These are phyloP conservation scores for Sphecodes monilicornis DNA, from an alignment of 2,888 invertebrate genomes.

Conservation along the genomic window DNA sequence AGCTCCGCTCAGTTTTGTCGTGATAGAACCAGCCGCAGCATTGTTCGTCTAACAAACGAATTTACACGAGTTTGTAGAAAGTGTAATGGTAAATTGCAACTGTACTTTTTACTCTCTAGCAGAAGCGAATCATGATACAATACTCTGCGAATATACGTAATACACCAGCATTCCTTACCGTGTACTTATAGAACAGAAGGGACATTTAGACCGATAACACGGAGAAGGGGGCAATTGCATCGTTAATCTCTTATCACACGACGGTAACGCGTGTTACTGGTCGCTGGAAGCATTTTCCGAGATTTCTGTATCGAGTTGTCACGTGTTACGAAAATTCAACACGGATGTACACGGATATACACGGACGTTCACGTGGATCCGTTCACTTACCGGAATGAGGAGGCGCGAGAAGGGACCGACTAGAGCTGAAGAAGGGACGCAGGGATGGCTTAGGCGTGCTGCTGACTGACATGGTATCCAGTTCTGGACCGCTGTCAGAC, in stretches of 20 bases:
- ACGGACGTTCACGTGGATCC: constrained; percentile 5
- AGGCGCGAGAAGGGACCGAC: constrained; percentile 89
- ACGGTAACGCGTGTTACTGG: constrained; percentile 17
- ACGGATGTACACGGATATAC: constrained; percentile 15
- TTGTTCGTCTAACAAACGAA: background rate
- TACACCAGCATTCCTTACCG: constrained; percentile 58
- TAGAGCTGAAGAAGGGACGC: constrained; percentile 97
- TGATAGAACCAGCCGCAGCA: background rate
- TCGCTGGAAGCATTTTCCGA: constrained; percentile 22
- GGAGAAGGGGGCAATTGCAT: background rate
- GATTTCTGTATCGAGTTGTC: constrained; percentile 18
- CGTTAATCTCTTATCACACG: constrained; percentile 13
- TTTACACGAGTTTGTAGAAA: constrained; percentile 40
- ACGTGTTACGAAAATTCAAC: constrained; percentile 34
- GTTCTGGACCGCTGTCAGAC: constrained; percentile 97
- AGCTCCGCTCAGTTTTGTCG: too few relatives aligned
- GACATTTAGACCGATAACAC: constrained; percentile 33
- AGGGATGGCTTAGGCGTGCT: constrained; percentile 98
- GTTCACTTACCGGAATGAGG: constrained; percentile 80
- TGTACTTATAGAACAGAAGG: constrained; percentile 38
- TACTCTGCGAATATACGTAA: constrained; percentile 29
- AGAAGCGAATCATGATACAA: constrained; percentile 47
- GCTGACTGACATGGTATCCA: constrained; percentile 98
- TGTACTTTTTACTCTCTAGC: constrained; percentile 56
- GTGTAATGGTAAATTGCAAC: constrained; percentile 28